These are phyloP conservation scores for Scelioninae gen. 2 DNA, from an alignment of 2,888 invertebrate genomes.

Conservation along the genomic window DNA sequence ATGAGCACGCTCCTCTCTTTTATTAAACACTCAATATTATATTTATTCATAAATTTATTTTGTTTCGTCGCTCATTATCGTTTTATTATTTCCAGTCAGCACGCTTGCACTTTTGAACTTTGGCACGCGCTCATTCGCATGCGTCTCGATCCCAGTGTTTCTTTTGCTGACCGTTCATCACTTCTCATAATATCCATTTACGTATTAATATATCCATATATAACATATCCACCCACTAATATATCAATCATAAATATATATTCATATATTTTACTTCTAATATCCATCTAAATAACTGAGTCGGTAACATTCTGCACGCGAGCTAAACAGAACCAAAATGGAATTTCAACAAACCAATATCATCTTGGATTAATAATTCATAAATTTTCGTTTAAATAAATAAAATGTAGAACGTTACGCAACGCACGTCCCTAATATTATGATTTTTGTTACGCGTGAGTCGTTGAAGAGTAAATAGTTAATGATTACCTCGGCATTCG, in stretches of 20 bases:
- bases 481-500: background rate
- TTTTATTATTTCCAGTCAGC: conserved; percentile 48
- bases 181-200: conserved; percentile 45
- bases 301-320: conserved; percentile 32
- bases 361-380: background rate
- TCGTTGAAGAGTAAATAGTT: background rate
- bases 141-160: conserved; percentile 34
- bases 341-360: conserved; percentile 23
- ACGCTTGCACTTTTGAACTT: conserved; percentile 63
- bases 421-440: background rate
- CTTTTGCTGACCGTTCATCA: conserved; percentile 3
- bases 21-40: conserved; percentile 31
- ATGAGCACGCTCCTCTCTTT: conserved; percentile 32
- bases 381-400: conserved; percentile 11
- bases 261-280: conserved; percentile 31
- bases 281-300: conserved; percentile 43
- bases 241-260: conserved; percentile 51
- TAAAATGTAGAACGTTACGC: conserved; percentile 17
- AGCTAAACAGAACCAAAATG: conserved; percentile 26
- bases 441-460: background rate
- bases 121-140: conserved; percentile 62
- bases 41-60: conserved; percentile 27
- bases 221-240: conserved; percentile 53
- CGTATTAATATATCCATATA: conserved; percentile 49
- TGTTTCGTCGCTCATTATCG: conserved; percentile 36